These are phyloP conservation scores for Subacronicta megacephala DNA, from an alignment of 2,888 invertebrate genomes.

Conservation along the genomic window DNA sequence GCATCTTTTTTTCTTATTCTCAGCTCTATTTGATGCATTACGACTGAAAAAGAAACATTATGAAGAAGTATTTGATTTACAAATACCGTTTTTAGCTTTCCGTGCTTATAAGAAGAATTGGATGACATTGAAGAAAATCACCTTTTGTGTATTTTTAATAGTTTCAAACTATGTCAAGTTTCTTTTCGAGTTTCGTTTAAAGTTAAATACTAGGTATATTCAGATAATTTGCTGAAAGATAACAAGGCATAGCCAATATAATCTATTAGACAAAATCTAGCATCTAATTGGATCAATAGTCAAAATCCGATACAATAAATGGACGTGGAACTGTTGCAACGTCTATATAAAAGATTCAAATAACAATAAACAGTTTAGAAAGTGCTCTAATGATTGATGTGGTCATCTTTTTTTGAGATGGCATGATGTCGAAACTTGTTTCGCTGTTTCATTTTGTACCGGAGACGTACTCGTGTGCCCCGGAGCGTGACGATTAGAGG, in stretches of 20 bases:
- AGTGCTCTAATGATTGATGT: conserved; percentile 82
- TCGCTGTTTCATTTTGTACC: conserved; percentile 57
- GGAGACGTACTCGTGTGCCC: conserved; percentile 56
- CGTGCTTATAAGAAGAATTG: conserved; percentile 10
- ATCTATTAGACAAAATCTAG: conserved; percentile 35
- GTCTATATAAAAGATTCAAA: conserved; percentile 51
- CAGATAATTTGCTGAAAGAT: conserved; percentile 8
- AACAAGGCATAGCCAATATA: conserved; percentile 21
- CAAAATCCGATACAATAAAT: conserved; percentile 32
- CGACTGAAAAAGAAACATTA: conserved; percentile 42
- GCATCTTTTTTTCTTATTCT: conserved; percentile 61
- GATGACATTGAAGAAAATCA: conserved; percentile 16
- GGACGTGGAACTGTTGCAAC: conserved; percentile 51
- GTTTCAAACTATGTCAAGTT: conserved; percentile 2
- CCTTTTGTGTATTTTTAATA: conserved; percentile 11
- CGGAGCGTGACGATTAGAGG: conserved; percentile 64
- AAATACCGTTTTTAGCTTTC: conserved; percentile 26
- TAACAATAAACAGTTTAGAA: conserved; percentile 80
- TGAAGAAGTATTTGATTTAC: conserved; percentile 40
- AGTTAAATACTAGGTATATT: neutral
- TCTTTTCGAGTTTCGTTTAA: neutral
- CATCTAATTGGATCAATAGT: conserved; percentile 25
- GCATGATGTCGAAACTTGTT: conserved; percentile 78
- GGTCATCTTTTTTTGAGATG: conserved; percentile 72
- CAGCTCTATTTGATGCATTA: conserved; percentile 55